Conservation (phyloP, 35 echinoderm and acorn worm genomes). For the Apostichopus parvimensis region DNA sequence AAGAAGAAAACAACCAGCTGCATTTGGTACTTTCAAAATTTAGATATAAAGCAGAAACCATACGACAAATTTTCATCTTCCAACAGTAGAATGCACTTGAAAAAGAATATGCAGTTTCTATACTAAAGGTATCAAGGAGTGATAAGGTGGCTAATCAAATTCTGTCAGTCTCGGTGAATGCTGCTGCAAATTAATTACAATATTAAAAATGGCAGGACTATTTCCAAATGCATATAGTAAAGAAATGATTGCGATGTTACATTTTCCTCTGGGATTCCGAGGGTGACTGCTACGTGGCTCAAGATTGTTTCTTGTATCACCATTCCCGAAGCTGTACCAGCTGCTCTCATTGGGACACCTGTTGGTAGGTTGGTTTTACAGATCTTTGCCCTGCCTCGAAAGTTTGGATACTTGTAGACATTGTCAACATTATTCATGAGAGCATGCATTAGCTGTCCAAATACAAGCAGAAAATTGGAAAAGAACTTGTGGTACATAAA, state of each 20-base stretch:
- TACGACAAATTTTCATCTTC: too few relatives aligned
- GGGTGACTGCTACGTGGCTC: neutral
- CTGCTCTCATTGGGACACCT: conserved; percentile 1
- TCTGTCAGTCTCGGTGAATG: too few relatives aligned
- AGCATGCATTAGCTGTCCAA: conserved; percentile 13
- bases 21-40: too few relatives aligned
- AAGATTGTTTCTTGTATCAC: neutral
- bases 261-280: conserved; percentile 20
- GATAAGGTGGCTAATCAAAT: too few relatives aligned
- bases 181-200: too few relatives aligned
- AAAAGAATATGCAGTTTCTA: neutral
- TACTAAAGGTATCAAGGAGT: neutral
- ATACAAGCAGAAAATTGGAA: too few relatives aligned
- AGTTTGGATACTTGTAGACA: conserved; percentile 12
- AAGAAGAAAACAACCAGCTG: too few relatives aligned
- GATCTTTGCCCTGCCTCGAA: conserved; percentile 4
- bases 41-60: too few relatives aligned
- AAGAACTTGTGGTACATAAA: too few relatives aligned
- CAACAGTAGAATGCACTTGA: neutral
- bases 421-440: conserved; percentile 7
- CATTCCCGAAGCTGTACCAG: conserved; percentile 4
- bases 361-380: conserved; percentile 16
- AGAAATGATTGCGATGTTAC: neutral
- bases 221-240: too few relatives aligned
- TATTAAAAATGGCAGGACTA: too few relatives aligned